A percentile compares a stretch with the other conserved stretches of the same genome.
phyloP scores from a whole-genome alignment of 2,888 invertebrate genomes.

The Nephrotoma guestfalica region DNA sequence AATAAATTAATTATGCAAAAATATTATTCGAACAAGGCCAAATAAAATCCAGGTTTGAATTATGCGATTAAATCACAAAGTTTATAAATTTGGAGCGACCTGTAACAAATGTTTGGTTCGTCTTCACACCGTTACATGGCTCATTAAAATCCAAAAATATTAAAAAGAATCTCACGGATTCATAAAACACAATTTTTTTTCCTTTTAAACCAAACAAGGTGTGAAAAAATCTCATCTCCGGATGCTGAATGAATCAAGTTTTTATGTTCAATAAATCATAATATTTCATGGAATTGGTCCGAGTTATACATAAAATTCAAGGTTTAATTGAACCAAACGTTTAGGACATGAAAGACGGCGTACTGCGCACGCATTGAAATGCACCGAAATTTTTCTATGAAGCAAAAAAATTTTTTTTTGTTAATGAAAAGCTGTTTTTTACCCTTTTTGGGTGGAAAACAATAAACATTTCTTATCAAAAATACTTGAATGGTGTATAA shows the following conservation, averaged over 20 bases:
- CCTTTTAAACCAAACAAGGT: neutral
- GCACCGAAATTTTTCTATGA: neutral
- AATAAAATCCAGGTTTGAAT: neutral
- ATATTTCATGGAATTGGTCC: neutral
- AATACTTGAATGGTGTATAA: neutral
- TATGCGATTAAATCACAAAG: neutral
- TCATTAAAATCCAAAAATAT: neutral
- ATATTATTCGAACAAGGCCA: neutral
- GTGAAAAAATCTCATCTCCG: neutral
- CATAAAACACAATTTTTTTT: neutral
- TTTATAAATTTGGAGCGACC: neutral
- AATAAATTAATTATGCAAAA: neutral
- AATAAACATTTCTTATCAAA: neutral
- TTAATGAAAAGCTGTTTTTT: neutral
- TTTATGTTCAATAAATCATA: neutral
- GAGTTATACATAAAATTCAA: no score
- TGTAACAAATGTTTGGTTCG: neutral
- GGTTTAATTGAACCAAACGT: neutral
- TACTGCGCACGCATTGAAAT: neutral
- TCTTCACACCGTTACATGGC: neutral
- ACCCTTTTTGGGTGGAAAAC: neutral
- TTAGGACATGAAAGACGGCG: neutral
- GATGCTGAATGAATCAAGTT: neutral
- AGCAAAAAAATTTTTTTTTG: neutral
- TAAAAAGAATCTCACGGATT: neutral